Evolutionary conservation across 2,113 vertebrate species (phyloP).

Genomic region (Cyanoliseus patagonus): DNA sequence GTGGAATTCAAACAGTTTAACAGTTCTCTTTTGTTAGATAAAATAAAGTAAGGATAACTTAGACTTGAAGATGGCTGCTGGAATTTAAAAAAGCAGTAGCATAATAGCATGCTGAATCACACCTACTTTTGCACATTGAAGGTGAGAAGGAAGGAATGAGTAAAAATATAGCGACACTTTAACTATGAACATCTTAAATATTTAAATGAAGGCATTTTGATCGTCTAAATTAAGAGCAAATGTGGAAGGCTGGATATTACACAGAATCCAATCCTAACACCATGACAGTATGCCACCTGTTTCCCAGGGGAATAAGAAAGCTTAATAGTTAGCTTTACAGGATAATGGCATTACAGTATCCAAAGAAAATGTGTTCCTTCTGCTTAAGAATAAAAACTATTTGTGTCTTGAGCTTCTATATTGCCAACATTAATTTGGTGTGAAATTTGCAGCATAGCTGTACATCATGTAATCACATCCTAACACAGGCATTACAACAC

Average conservation of each 20-base stretch:
- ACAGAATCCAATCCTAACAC: neutral
- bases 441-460: neutral
- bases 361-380: neutral
- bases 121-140: neutral
- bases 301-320: neutral
- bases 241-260: neutral
- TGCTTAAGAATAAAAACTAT: neutral
- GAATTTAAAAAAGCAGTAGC: neutral
- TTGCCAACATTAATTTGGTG: neutral
- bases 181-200: neutral
- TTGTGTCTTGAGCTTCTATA: neutral
- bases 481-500: neutral
- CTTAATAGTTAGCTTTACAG: neutral
- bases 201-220: neutral
- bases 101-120: neutral
- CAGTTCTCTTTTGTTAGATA: neutral
- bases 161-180: neutral
- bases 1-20: neutral
- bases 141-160: neutral
- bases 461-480: neutral
- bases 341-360: neutral
- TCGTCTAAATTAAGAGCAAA: neutral
- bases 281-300: neutral
- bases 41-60: neutral
- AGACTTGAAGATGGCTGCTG: neutral